phyloP scores from a whole-genome alignment of 2,888 invertebrate genomes.

The Schizotus pectinicornis region DNA sequence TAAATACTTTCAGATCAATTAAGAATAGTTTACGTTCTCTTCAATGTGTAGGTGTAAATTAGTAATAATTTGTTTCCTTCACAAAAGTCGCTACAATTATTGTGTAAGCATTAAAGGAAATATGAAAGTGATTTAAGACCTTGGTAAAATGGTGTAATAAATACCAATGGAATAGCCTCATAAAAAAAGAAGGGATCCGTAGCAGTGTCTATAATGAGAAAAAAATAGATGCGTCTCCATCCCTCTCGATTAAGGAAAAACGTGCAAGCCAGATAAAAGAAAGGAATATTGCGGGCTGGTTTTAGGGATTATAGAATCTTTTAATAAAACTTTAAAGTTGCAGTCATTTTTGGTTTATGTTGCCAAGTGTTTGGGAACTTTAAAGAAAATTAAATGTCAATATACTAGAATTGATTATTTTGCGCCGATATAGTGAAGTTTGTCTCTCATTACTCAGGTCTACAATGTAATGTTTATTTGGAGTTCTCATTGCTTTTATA shows the following conservation, averaged over 20 bases:
- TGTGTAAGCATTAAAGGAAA: background rate
- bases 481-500: too few relatives aligned
- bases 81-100: slow-evolving; percentile 13
- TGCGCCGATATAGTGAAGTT: too few relatives aligned
- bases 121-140: slow-evolving; percentile 32
- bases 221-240: slow-evolving; percentile 32
- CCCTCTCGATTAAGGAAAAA: slow-evolving; percentile 1
- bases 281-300: background rate
- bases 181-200: slow-evolving; percentile 25
- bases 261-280: slow-evolving; percentile 2
- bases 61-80: slow-evolving; percentile 15
- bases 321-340: too few relatives aligned
- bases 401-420: too few relatives aligned
- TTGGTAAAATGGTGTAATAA: slow-evolving; percentile 30
- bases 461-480: too few relatives aligned
- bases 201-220: slow-evolving; percentile 30
- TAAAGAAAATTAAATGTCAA: too few relatives aligned
- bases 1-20: slow-evolving; percentile 13
- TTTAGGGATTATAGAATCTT: background rate
- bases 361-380: too few relatives aligned
- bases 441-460: too few relatives aligned
- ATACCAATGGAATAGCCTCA: slow-evolving; percentile 24
- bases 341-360: too few relatives aligned
- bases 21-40: slow-evolving; percentile 22
- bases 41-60: slow-evolving; percentile 8